Percentiles rank a stretch among this genome's conserved stretches.
Evolutionary conservation across 1,140 invertebrate genomes (phyloP).

Genomic region (Gryllus bimaculatus): DNA sequence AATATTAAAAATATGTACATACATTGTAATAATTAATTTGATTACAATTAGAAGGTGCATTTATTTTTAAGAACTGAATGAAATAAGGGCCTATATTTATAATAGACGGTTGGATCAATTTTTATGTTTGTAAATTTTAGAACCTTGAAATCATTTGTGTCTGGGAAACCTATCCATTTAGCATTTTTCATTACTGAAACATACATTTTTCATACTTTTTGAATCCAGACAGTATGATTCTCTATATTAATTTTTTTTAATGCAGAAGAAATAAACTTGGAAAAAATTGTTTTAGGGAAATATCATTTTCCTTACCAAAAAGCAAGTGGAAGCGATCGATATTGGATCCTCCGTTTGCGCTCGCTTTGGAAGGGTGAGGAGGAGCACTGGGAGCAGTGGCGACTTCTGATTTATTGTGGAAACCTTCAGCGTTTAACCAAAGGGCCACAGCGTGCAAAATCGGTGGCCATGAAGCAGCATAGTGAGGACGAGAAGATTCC

Average conservation of each 20-base stretch:
- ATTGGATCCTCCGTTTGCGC: constrained; percentile 33
- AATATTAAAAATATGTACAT: too few species aligned
- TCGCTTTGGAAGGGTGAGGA: constrained; percentile 16
- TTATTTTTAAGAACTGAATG: background rate
- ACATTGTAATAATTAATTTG: too few species aligned
- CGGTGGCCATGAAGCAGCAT: constrained; percentile 85
- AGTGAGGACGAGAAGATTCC: constrained; percentile 83
- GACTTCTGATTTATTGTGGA: constrained; percentile 34
- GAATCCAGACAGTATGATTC: too few species aligned
- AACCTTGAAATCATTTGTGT: background rate
- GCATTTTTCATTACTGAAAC: too few species aligned
- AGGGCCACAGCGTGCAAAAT: constrained; percentile 87
- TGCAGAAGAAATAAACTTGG: background rate
- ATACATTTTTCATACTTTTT: too few species aligned
- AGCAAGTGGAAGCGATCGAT: constrained; percentile 77
- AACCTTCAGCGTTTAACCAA: constrained; percentile 65
- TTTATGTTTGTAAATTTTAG: background rate
- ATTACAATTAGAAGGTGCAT: too few species aligned
- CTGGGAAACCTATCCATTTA: too few species aligned
- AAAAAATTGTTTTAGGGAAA: constrained; percentile 19
- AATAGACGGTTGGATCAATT: background rate
- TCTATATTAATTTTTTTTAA: background rate
- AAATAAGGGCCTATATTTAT: background rate
- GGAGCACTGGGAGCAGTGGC: background rate
- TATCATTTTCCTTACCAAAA: constrained; percentile 54